A percentile compares a stretch with the other conserved stretches of the same genome.
These are phyloP conservation scores for Temnothorax ravouxi DNA, from an alignment of 2,888 invertebrate genomes.

Conservation along the genomic window DNA sequence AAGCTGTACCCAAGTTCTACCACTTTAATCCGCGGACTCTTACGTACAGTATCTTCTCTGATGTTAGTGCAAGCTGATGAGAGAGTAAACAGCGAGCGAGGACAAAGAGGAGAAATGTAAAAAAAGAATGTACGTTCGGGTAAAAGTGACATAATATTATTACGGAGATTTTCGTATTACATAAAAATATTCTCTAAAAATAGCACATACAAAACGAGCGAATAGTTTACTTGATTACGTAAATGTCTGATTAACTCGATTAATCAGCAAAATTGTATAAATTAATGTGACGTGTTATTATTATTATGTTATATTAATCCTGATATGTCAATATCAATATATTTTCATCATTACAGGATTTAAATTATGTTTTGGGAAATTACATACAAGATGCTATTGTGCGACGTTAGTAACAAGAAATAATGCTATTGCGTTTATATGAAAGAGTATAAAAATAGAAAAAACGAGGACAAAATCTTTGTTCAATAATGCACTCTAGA, in stretches of 20 bases:
- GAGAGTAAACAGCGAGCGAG: slow-evolving; percentile 61
- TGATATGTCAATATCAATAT: neutral
- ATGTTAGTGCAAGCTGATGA: slow-evolving; percentile 23
- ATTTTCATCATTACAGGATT: neutral
- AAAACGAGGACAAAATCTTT: neutral
- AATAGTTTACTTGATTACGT: slow-evolving; percentile 1
- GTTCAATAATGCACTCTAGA: neutral
- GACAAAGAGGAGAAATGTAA: slow-evolving; percentile 52
- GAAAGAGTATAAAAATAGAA: neutral
- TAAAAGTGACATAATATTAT: neutral
- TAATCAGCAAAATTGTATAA: neutral
- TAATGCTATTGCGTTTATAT: neutral
- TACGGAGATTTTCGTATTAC: neutral
- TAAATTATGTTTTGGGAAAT: neutral
- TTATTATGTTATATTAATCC: slow-evolving; percentile 1
- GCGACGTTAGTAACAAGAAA: neutral
- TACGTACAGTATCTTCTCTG: slow-evolving; percentile 50
- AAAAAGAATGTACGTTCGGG: slow-evolving; percentile 1
- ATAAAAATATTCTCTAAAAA: neutral
- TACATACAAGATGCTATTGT: neutral
- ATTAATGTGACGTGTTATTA: slow-evolving; percentile 7
- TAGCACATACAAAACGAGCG: neutral
- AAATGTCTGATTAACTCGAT: slow-evolving; percentile 6
- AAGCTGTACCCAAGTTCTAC: slow-evolving; percentile 61
- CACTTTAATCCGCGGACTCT: slow-evolving; percentile 63